Percentiles rank a stretch among this genome's conserved stretches.
Conservation (phyloP, 2,888 invertebrate genomes). For the Hypomecis atomaria region DNA sequence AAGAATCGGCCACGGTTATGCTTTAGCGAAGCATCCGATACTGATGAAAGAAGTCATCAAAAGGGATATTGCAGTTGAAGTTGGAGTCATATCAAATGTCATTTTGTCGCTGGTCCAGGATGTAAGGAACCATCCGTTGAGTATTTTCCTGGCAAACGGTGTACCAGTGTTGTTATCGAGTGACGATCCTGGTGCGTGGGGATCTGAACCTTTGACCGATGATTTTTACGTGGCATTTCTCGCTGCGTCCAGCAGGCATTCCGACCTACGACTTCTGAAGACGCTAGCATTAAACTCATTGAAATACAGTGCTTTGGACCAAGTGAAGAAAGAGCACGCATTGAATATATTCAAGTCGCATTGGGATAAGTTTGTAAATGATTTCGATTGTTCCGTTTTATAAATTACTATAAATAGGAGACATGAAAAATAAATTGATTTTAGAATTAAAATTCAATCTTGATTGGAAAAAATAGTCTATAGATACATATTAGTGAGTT, state of each 20-base stretch:
- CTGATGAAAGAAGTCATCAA: conserved; percentile 84
- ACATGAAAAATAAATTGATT: too few relatives aligned
- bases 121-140: conserved; percentile 90
- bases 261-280: conserved; percentile 89
- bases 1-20: conserved; percentile 92
- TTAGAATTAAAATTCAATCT: too few relatives aligned
- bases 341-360: conserved; percentile 77
- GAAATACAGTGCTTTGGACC: conserved; percentile 86
- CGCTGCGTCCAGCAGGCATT: conserved; percentile 87
- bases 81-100: conserved; percentile 92
- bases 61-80: conserved; percentile 88
- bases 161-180: conserved; percentile 90
- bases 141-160: conserved; percentile 86
- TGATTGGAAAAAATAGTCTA: too few relatives aligned
- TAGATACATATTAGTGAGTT: too few relatives aligned
- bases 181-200: conserved; percentile 93
- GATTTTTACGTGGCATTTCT: conserved; percentile 92
- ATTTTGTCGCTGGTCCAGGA: conserved; percentile 88
- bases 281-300: conserved; percentile 90
- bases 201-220: conserved; percentile 88
- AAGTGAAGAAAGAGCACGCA: conserved; percentile 76
- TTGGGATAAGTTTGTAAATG: conserved; percentile 85
- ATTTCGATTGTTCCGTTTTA: conserved; percentile 62
- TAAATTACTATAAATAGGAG: too few relatives aligned
- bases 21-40: conserved; percentile 89